Evolutionary conservation across 2,888 invertebrate genomes (phyloP), one percentile per base, ranked within the genome.

Genomic region (Mactromeris polynyma): DNA sequence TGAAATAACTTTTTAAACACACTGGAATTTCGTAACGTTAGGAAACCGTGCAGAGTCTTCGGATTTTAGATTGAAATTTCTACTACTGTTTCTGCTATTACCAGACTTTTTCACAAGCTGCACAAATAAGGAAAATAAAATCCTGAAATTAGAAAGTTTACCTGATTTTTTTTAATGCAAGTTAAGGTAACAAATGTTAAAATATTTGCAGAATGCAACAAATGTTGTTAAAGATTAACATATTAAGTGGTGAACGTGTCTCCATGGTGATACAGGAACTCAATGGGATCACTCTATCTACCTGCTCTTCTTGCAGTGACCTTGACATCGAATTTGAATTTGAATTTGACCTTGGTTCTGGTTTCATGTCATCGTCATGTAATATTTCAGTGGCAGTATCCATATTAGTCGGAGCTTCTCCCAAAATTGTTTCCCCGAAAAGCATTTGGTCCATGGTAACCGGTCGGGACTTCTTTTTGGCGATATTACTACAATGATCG

Each of bases 391-490:
- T n/a, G n/a, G n/a, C n/a, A n/a, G n/a, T n/a, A n/a, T n/a, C n/a
- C n/a, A n/a, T n/a, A n/a, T n/a, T n/a, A n/a, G n/a, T n/a, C n/a
- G n/a, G n/a, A n/a, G n/a, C n/a, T n/a, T n/a, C n/a, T n/a, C n/a
- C n/a, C n/a, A n/a, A n/a, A n/a, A n/a, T n/a, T n/a, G n/a, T n/a
- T 38, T 91, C 88, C 17, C 91, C 91, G 85, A 84, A 92, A 11
- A 91, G 46, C 91, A 92, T 92, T 54, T 92, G 89, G 54, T 90
- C 87, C 31, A 79, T 84, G 6, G 89, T 92, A 31, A 89, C 87
- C 21, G 85, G 81, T 4, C 89, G 77, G n/a, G 86, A 87, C 81
- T 90, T 91, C 83, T 91, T 92, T 82, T 87, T 26, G 91, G 91
- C 11, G 91, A 87, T 40, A 89, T 85, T 9, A 87, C 86, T 51